Percentiles rank a stretch among this genome's conserved stretches.
phyloP scores from a whole-genome alignment of 1,140 invertebrate genomes.

The Lordiphosa stackelbergi region DNA sequence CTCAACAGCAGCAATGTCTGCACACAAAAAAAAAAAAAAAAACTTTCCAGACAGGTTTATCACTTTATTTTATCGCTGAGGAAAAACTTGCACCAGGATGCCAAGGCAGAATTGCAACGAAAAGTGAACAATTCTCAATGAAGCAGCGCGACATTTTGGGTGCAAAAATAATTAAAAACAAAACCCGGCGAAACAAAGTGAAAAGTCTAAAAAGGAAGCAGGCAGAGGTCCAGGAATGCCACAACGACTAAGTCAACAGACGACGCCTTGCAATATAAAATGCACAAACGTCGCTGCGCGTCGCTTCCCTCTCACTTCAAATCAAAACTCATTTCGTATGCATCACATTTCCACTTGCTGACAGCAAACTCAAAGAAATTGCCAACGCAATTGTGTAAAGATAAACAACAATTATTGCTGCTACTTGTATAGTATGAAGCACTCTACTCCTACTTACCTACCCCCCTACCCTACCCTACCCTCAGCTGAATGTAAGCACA shows the following conservation, averaged over 20 bases:
- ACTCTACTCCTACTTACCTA: background rate
- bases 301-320: constrained; percentile 32
- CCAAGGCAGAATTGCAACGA: constrained; percentile 17
- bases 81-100: constrained; percentile 40
- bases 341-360: constrained; percentile 65
- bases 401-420: constrained; percentile 75
- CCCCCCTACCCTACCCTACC: background rate
- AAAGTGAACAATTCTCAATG: constrained; percentile 46
- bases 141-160: constrained; percentile 18
- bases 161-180: constrained; percentile 61
- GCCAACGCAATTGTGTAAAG: constrained; percentile 74
- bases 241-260: constrained; percentile 64
- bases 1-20: constrained; percentile 14
- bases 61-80: constrained; percentile 63
- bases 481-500: background rate
- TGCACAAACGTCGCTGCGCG: constrained; percentile 54
- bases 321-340: constrained; percentile 75
- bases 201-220: background rate
- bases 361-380: constrained; percentile 59
- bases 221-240: constrained; percentile 34
- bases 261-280: constrained; percentile 61
- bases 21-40: constrained; percentile 1
- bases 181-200: constrained; percentile 7
- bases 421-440: constrained; percentile 32
- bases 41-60: constrained; percentile 75